Evolutionary conservation across 2,888 invertebrate genomes (phyloP).

Genomic region (Protodeltote pygarga): DNA sequence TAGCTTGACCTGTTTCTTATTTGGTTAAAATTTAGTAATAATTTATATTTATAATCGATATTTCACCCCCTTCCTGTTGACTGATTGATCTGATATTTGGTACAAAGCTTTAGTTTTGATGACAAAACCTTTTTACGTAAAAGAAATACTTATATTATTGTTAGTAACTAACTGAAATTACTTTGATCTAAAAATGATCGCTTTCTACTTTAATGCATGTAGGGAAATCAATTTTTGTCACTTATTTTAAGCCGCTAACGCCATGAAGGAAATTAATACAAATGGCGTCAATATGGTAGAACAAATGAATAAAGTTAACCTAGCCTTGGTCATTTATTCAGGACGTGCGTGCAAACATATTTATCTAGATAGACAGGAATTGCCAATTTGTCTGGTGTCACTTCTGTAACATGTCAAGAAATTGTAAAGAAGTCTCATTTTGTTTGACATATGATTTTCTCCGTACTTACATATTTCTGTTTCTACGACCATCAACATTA

Average conservation of each 20-base stretch:
- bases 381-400: constrained; percentile 27
- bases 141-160: not conserved
- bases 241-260: constrained; percentile 24
- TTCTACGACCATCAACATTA: too few relatives aligned
- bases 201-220: constrained; percentile 1
- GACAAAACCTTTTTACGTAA: not conserved
- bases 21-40: too few relatives aligned
- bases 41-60: too few relatives aligned
- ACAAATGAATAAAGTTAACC: constrained; percentile 43
- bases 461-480: not conserved
- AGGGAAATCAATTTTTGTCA: constrained; percentile 35
- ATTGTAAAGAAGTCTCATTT: constrained; percentile 9
- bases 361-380: constrained; percentile 31
- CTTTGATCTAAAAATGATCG: not conserved
- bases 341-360: constrained; percentile 41
- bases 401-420: constrained; percentile 3
- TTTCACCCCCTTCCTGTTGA: too few relatives aligned
- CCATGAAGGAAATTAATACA: constrained; percentile 42
- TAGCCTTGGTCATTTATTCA: constrained; percentile 44
- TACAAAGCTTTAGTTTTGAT: too few relatives aligned
- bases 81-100: too few relatives aligned
- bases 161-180: not conserved
- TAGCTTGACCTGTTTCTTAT: too few relatives aligned
- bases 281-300: constrained; percentile 47
- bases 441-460: not conserved